phyloP scores from a whole-genome alignment of 2,113 vertebrate genomes.

The Notothenia coriiceps region DNA sequence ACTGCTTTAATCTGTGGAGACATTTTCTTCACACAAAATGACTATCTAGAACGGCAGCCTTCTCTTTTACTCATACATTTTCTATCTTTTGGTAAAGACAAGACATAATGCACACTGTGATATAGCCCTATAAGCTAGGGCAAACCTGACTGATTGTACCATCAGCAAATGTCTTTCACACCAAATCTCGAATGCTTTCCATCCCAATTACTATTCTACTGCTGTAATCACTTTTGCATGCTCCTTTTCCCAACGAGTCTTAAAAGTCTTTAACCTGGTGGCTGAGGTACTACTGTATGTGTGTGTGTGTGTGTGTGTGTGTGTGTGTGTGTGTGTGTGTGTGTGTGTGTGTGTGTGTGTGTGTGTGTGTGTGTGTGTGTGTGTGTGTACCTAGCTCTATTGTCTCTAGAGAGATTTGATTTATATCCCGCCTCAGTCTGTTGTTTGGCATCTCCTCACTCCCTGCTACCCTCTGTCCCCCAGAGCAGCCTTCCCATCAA shows the following conservation, averaged over 20 bases:
- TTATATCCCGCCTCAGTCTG: constrained; percentile 78
- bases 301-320: constrained; percentile 25
- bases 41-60: neutral
- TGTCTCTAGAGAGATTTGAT: constrained; percentile 78
- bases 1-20: constrained; percentile 2
- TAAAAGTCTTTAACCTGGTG: constrained; percentile 69
- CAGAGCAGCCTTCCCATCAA: constrained; percentile 65
- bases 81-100: neutral
- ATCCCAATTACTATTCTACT: constrained; percentile 40
- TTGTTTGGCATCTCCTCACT: constrained; percentile 73
- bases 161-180: neutral
- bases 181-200: constrained; percentile 17
- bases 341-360: constrained; percentile 20
- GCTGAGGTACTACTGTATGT: constrained; percentile 38
- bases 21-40: neutral
- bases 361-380: constrained; percentile 25
- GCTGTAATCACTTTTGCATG: constrained; percentile 51
- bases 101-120: neutral
- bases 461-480: constrained; percentile 64
- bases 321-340: constrained; percentile 33
- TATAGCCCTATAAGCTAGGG: neutral
- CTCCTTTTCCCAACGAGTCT: constrained; percentile 38
- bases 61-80: constrained; percentile 7
- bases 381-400: constrained; percentile 39
- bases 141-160: constrained; percentile 2